phyloP scores from a whole-genome alignment of 2,113 vertebrate genomes.

The Rutilus rutilus region DNA sequence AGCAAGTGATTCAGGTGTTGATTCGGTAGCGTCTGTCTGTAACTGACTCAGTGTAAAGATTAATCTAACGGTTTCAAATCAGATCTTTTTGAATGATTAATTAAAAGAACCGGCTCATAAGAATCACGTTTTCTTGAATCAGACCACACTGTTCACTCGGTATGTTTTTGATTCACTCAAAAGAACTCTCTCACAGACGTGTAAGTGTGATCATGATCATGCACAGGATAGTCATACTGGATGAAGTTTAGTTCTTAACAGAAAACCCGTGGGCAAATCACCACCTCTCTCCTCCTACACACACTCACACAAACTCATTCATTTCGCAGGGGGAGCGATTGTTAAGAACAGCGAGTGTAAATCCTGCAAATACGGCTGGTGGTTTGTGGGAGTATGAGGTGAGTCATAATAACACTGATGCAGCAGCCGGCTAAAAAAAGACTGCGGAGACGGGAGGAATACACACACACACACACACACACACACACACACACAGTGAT shows the following conservation, averaged over 20 bases:
- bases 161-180: not conserved
- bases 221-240: not conserved
- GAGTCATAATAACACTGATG: conserved; percentile 47
- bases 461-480: not conserved
- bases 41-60: too few species aligned
- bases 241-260: not conserved
- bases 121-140: not conserved
- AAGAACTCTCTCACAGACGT: too few species aligned
- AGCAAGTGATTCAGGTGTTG: not conserved
- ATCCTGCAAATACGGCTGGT: conserved; percentile 22
- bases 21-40: too few species aligned
- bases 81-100: not conserved
- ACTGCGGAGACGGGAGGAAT: conserved; percentile 8
- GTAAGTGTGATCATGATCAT: not conserved
- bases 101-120: not conserved
- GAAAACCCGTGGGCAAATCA: conserved; percentile 6
- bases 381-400: conserved; percentile 34
- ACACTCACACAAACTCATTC: conserved; percentile 19
- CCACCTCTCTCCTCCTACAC: conserved; percentile 2
- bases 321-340: not conserved
- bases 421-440: conserved; percentile 44
- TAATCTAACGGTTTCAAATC: too few species aligned
- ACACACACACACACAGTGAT: not conserved
- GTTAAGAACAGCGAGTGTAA: not conserved
- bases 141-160: not conserved